Base-by-base conservation (phyloP, 2,797 vertebrate genomes). In the Eulemur coronatus region DNA sequence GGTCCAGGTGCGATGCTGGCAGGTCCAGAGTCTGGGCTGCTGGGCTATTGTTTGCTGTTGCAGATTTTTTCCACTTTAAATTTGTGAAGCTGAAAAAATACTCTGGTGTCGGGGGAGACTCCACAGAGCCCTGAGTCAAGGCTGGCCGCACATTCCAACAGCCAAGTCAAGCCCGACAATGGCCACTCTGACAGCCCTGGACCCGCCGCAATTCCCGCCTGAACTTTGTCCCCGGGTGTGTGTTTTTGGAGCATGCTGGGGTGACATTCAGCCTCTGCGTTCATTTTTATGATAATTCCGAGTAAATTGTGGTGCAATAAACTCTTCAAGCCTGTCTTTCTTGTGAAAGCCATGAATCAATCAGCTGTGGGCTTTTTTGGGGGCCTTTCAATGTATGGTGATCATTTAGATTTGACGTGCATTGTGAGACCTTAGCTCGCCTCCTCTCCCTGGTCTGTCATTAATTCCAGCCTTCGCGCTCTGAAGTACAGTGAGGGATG, bases 331-430 rank as follows among this genome's bases (percentile, higher is more conserved):
- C 99, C 99, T 99, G 99, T 99, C 99, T 99, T 98, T 98, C 99
- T 99, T 98, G 99, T 99, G 99, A 99, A 99, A 99, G 99, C 99
- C 98, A 98, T 98, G 99, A 99, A 99, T 99, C 99, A 99, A 99
- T 99, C 99, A 99, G 99, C 99, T 99, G 98, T 97, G 99, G 98
- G 98, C 98, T 99, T 99, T 99, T 99, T 99, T 98, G 98, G 98
- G 98, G 99, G 99, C 99, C 99, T 99, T 99, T 99, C 99, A 99
- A 98, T 99, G 99, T 99, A 99, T 99, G 99, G 99, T 99, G 99
- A 99, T 99, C 99, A 99, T 99, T 99, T 99, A 99, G 99, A 99
- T 99, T 99, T 99, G 99, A 99, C 99, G 99, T 99, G 99, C 99
- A 99, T 99, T 99, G 99, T 99, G 99, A 99, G 99, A 99, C 99